A percentile compares a stretch with the other conserved stretches of the same genome.
Evolutionary conservation across 1,140 invertebrate species (phyloP).

Genomic region (Drosophila pectinifera): DNA sequence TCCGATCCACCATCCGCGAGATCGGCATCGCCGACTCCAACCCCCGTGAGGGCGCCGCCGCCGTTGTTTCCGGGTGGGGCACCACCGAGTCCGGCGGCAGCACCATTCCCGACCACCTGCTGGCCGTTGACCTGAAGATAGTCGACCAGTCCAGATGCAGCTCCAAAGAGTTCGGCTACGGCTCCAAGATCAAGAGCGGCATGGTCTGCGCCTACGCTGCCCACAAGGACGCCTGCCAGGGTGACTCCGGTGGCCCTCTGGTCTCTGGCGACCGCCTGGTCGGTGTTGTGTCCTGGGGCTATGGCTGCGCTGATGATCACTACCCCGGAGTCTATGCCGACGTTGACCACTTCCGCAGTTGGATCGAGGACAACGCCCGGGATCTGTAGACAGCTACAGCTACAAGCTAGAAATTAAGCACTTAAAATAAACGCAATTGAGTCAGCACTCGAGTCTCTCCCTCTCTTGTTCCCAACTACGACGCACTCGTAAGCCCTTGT

Average conservation of each 20-base stretch:
- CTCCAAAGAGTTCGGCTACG: constrained; percentile 55
- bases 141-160: constrained; percentile 45
- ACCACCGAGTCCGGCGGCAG: constrained; percentile 54
- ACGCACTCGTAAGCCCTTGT: constrained; percentile 5
- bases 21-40: constrained; percentile 56
- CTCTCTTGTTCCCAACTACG: background rate
- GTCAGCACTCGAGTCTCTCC: constrained; percentile 3
- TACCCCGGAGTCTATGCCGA: constrained; percentile 88
- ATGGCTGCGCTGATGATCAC: constrained; percentile 56
- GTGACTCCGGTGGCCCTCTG: constrained; percentile 86
- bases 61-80: constrained; percentile 85
- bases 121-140: constrained; percentile 64
- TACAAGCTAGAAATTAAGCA: constrained; percentile 6
- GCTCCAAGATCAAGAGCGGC: constrained; percentile 54
- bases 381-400: constrained; percentile 44
- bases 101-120: constrained; percentile 55
- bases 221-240: constrained; percentile 75
- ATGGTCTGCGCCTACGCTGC: constrained; percentile 85
- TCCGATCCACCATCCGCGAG: constrained; percentile 40
- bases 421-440: constrained; percentile 40
- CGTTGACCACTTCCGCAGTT: constrained; percentile 81
- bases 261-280: constrained; percentile 72
- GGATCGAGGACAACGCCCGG: constrained; percentile 73
- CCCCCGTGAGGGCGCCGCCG: constrained; percentile 61
- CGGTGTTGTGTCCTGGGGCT: constrained; percentile 88